Percentiles rank a stretch among this genome's conserved stretches.
phyloP scores from a whole-genome alignment of 2,797 vertebrate species.

The Paguma larvata region DNA sequence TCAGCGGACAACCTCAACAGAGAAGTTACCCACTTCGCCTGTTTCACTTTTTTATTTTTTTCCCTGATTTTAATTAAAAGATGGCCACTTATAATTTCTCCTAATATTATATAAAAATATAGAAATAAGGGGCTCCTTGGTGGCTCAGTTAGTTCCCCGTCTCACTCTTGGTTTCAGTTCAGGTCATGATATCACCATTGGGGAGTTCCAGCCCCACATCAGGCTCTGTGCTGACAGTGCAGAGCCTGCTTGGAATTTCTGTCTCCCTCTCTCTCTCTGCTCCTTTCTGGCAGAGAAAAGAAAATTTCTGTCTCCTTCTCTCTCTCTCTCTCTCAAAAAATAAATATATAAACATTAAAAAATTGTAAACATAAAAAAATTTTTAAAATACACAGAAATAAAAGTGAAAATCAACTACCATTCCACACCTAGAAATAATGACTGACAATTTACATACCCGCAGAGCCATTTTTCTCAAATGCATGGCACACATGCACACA shows the following conservation, averaged over 20 bases:
- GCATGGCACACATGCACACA: not conserved
- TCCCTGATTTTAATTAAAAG: conserved; percentile 56
- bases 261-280: no score
- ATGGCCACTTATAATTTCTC: not conserved
- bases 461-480: not conserved
- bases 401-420: conserved; percentile 45
- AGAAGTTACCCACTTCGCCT: not conserved
- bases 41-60: not conserved
- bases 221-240: no score
- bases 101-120: not conserved
- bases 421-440: conserved; percentile 22
- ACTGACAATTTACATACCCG: not conserved
- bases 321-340: no score
- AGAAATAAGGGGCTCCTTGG: not conserved
- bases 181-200: no score
- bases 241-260: no score
- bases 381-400: not conserved
- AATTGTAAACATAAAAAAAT: not conserved
- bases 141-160: no score
- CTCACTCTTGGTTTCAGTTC: no score
- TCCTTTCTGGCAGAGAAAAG: no score
- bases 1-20: not conserved
- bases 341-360: no score
- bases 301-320: no score
- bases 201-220: no score